Base-by-base conservation (phyloP, 1,140 invertebrate genomes). In the Papilio aristodemus region DNA sequence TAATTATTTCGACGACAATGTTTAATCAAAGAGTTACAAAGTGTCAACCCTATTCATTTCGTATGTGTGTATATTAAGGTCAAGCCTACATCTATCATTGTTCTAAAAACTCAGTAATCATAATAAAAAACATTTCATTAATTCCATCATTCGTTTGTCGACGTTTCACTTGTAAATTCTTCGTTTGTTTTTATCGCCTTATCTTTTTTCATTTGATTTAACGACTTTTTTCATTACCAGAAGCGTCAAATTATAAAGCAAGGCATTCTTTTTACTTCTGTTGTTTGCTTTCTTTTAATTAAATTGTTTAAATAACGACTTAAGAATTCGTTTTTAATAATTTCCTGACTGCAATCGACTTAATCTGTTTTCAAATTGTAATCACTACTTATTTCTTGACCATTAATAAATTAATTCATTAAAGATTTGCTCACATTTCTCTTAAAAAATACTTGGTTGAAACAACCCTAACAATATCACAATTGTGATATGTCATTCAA, bases 121-220 rank as follows among this genome's bases (percentile, higher is more conserved):
- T 10, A 54, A 54, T 54, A 54, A 54, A 54, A 54, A 19, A 7
- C 5, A 11, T 54, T 54, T 54, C 9, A 54, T 54, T 54, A 54
- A 54, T 22, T 54, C 10, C 46, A 4, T 50, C 43, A 25, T 17
- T 54, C 19, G 9, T 22, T 54, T 14, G 43, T 19, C 43, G 43
- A 22, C 43, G 19, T 54, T 25, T 19, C 46, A 54, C 19, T 54
- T 54, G 46, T 54, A 54, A 25, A 54, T 22, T 54, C 19, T 3
- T 25, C 19, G 19, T 11, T 43, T 43, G 41, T 43, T 54, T 54
- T 32, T 13, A 22, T 54, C 17, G 46, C 17, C 19, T 54, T 54
- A 50, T 54, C 9, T 54, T 25, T 54, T 54, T 25, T 54, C 10
- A 22, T 19, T 22, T 54, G 9, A 54, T 25, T 54, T 54, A 22